Conservation (phyloP, 1,140 invertebrate genomes). For the Drosophila melanica region DNA sequence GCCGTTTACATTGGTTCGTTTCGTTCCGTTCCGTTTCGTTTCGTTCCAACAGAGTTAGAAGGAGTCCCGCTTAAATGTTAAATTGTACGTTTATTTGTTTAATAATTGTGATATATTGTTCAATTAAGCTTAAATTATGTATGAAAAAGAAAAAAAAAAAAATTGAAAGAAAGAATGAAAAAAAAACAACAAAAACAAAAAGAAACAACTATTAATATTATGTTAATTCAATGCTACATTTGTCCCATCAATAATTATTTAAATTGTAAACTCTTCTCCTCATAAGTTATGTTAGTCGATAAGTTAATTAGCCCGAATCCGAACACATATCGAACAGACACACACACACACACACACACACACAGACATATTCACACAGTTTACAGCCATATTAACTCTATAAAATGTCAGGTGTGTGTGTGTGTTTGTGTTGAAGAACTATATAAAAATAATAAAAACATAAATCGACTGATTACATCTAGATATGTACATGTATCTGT, state of each 20-base stretch:
- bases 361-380: conserved; percentile 12
- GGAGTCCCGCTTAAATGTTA: conserved; percentile 46
- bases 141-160: no score
- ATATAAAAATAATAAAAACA: conserved; percentile 50
- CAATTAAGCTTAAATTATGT: conserved; percentile 73
- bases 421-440: conserved; percentile 44
- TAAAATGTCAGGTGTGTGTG: conserved; percentile 57
- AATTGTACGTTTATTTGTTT: conserved; percentile 68
- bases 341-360: conserved; percentile 17
- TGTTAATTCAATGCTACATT: conserved; percentile 6
- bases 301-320: conserved; percentile 56
- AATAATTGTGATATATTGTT: conserved; percentile 80
- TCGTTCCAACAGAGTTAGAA: conserved; percentile 9
- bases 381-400: conserved; percentile 77
- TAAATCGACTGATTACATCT: conserved; percentile 79
- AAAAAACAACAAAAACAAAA: background rate
- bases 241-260: conserved; percentile 28
- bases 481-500: conserved; percentile 55
- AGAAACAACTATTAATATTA: conserved; percentile 48
- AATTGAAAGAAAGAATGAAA: conserved; percentile 31
- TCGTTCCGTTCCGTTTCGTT: conserved; percentile 23
- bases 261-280: conserved; percentile 60
- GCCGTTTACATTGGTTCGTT: conserved; percentile 29
- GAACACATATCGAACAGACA: conserved; percentile 27
- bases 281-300: conserved; percentile 67